Evolutionary conservation across 2,888 invertebrate genomes (phyloP), one percentile per base, ranked within the genome.

Genomic region (Acheta domesticus): DNA sequence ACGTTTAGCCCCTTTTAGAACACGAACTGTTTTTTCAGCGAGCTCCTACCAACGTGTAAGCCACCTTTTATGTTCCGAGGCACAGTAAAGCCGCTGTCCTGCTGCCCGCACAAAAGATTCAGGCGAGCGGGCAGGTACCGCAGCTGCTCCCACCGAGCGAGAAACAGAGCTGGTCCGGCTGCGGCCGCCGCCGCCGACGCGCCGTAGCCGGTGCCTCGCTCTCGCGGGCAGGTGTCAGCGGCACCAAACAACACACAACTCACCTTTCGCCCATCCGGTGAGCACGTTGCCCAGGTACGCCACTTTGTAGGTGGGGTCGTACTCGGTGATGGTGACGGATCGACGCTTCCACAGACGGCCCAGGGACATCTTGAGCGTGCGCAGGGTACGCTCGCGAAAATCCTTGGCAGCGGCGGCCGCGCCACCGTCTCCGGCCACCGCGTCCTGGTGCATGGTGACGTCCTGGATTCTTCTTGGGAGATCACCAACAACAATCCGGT

Each of bases 241-340:
- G 36, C 36, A 36, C 36, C 36, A 36, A 36, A 36, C 36, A 36
- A 36, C 36, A 36, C 62, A 14, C n/a, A 62, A 62, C 88, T 88
- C 86, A 96, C 96, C 98, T 92, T 97, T 98, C 85, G 98, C 98
- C 96, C 98, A 97, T 85, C 98, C 96, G 81, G 99, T 99, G 86
- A 99, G 93, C 79, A 99, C 98, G 87, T 99, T 99, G 83, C 99
- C 99, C 85, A 99, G 91, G 89, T 99, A 99, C 83, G 96, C 94
- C 84, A 98, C 98, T 88, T 97, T 97, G 89, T 95, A 97, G 79
- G 93, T 92, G 3, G 98, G 97, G 89, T 99, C 98, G 79, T 96
- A 95, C 84, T 94, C 95, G 85, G 97, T 98, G 86, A 99, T 97
- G 82, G 94, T 94, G 83, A 96, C 94, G 85, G 94, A 94, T 80